Base-by-base conservation (phyloP, 2,888 invertebrate genomes). In the Scrobipalpa atriplicella region DNA sequence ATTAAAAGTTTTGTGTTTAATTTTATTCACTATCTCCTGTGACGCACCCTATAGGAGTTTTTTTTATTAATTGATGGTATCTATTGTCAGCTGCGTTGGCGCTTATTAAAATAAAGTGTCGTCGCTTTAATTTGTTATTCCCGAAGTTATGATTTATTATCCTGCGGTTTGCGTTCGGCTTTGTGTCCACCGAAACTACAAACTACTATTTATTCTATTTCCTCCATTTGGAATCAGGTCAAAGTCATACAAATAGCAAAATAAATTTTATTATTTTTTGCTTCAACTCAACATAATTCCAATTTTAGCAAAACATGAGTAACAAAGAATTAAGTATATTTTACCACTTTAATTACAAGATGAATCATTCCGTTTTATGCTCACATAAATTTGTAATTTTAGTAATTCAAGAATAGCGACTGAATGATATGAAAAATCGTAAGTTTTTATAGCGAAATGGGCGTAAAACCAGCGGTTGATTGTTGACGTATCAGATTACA, bases 1-100 rank as follows among this genome's bases (percentile, higher is more conserved):
- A 38, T 58, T 58, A 36, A 67, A 70, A 66, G 67, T 69, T 47
- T 65, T 70, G 72, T 69, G 60, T 67, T 54, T 41, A 67, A 65
- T 69, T 63, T 69, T 62, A 66, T 68, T 67, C 52, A 65, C 19
- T 56, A 51, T 66, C 62, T 51, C 64, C 69, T 36, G 8, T 16
- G 36, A 36, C n/a, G 58, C 29, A 38, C 16, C 64, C 36, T 9
- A 58, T 36, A 38, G 38, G 52, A 21, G 11, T 18, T 51, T 36
- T 63, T 63, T 63, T 63, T 63, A 18, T 58, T 52, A 63, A 63
- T 63, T 63, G 63, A 63, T 52, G 11, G 21, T 62, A 62, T 63
- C 52, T 63, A 36, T 51, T 51, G 63, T 63, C 63, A 63, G 63
- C 63, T 63, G 63, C 63, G 9, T 16, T 36, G 5, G 29, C 29